Percentiles rank a stretch among this genome's conserved stretches.
phyloP scores from a whole-genome alignment of 2,888 invertebrate genomes.

The Cerceris rybyensis region DNA sequence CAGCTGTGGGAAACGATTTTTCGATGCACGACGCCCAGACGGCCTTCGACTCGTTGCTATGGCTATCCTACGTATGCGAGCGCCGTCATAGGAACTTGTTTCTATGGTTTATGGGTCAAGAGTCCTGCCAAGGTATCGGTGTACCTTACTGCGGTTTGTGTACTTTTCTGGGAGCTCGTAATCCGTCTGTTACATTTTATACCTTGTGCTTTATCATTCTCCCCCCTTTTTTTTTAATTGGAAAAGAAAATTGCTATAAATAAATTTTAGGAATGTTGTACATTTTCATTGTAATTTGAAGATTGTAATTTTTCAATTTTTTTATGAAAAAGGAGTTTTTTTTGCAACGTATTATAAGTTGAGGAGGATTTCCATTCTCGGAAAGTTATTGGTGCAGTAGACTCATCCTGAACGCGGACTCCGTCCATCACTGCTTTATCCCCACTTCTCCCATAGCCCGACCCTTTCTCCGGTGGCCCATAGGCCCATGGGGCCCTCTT shows the following conservation, averaged over 20 bases:
- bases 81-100: conserved; percentile 73
- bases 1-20: conserved; percentile 47
- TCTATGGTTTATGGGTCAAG: conserved; percentile 75
- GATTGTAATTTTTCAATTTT: too few species aligned
- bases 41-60: conserved; percentile 37
- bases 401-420: conserved; percentile 67
- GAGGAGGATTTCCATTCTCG: conserved; percentile 60
- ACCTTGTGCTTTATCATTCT: background rate
- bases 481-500: conserved; percentile 46
- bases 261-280: too few species aligned
- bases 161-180: conserved; percentile 11
- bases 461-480: conserved; percentile 64
- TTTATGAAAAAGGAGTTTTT: too few species aligned
- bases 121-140: conserved; percentile 52
- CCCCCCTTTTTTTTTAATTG: too few species aligned
- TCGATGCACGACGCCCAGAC: conserved; percentile 28
- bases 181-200: conserved; percentile 16
- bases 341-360: background rate
- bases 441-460: conserved; percentile 62
- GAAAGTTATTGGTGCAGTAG: conserved; percentile 71
- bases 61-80: conserved; percentile 23
- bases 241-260: too few species aligned
- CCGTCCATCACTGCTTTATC: conserved; percentile 75
- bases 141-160: conserved; percentile 11
- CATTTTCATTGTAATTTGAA: too few species aligned